Evolutionary conservation across 1,140 invertebrate genomes (phyloP).

Genomic region (Hesperophylax magnus): DNA sequence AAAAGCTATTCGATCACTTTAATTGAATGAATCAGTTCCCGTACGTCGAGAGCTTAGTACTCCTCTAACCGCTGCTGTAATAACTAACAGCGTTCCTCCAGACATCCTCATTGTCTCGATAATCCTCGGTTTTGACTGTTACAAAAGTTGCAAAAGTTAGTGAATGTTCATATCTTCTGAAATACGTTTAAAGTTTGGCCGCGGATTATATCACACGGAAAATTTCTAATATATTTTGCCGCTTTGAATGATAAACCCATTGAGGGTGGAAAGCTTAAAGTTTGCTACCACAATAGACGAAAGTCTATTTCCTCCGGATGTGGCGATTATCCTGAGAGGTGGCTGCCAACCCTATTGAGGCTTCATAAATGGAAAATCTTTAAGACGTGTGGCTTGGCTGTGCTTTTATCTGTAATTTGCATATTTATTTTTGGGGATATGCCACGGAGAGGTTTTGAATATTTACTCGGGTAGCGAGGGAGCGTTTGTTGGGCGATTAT

Average conservation of each 20-base stretch:
- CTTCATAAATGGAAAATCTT: constrained; percentile 33
- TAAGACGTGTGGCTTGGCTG: constrained; percentile 23
- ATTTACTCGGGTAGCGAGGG: too few relatives aligned
- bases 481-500: too few relatives aligned
- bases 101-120: not conserved
- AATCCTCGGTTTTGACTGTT: constrained; percentile 1
- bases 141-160: not conserved
- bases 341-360: constrained; percentile 7
- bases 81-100: not conserved
- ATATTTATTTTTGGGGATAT: constrained; percentile 19
- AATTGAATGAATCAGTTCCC: not conserved
- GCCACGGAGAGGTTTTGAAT: too few relatives aligned
- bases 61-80: not conserved
- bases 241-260: constrained; percentile 34
- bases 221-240: constrained; percentile 35
- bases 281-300: constrained; percentile 24
- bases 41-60: too few relatives aligned
- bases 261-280: constrained; percentile 27
- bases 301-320: constrained; percentile 13
- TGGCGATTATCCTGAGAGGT: constrained; percentile 24
- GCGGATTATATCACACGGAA: constrained; percentile 13
- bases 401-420: constrained; percentile 23
- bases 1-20: constrained; percentile 8
- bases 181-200: constrained; percentile 33
- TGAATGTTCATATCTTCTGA: not conserved